Percentiles rank a stretch among this genome's conserved stretches.
These are phyloP conservation scores for Clavelina lepadiformis DNA, from an alignment of 23 tunicate genomes.

Conservation along the genomic window DNA sequence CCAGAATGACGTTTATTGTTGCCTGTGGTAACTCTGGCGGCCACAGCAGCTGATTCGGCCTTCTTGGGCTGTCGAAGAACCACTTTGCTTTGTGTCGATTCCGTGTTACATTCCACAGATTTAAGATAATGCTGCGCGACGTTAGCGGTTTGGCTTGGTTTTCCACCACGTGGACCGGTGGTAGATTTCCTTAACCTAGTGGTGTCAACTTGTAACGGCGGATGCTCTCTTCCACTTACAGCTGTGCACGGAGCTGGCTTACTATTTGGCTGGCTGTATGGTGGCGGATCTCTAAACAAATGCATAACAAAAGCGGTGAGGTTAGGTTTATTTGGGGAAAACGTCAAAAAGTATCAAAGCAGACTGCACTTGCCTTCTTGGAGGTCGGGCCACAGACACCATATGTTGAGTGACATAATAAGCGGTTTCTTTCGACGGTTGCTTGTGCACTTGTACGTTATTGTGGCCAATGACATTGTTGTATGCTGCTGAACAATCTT, in stretches of 20 bases:
- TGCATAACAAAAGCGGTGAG: no score
- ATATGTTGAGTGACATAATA: no score
- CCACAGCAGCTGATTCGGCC: constrained; percentile 55
- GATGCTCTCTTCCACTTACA: not conserved
- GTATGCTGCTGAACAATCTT: no score
- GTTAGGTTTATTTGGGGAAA: no score
- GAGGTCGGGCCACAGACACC: constrained; percentile 2
- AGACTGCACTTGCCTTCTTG: not conserved
- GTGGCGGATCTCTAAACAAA: constrained; percentile 67
- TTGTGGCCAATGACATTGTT: no score
- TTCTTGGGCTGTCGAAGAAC: constrained; percentile 36
- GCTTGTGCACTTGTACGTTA: no score
- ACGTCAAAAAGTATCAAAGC: no score
- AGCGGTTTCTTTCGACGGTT: no score
- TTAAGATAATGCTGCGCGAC: constrained; percentile 52
- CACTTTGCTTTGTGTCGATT: constrained; percentile 8
- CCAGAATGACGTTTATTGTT: constrained; percentile 84
- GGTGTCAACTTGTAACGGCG: constrained; percentile 3
- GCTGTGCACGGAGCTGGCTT: not conserved
- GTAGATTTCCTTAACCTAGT: constrained; percentile 29
- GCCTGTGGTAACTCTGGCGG: constrained; percentile 63
- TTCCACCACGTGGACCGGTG: constrained; percentile 58
- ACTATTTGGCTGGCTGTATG: constrained; percentile 25
- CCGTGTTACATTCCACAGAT: constrained; percentile 46
- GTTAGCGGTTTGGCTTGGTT: constrained; percentile 35